phyloP scores from a whole-genome alignment of 2,113 vertebrate genomes.

The Malurus melanocephalus region DNA sequence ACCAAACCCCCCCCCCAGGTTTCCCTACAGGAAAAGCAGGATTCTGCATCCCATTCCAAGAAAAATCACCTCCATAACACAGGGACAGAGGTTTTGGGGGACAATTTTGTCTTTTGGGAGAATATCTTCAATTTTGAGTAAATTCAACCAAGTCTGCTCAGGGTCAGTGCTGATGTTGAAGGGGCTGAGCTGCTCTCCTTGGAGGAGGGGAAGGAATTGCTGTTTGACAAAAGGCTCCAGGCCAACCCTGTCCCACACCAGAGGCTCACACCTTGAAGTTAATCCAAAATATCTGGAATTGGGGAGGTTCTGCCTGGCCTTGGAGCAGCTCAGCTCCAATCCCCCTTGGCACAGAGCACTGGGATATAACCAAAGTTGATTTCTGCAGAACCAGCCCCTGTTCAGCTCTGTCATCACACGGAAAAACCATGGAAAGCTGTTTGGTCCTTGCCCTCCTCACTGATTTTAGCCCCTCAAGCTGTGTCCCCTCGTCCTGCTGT shows the following conservation, averaged over 20 bases:
- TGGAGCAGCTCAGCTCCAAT: background rate
- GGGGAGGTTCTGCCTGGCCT: background rate
- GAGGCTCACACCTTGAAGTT: rapidly evolving
- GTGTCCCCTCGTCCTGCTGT: background rate
- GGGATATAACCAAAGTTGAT: background rate
- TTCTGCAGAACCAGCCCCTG: background rate
- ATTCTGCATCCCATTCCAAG: background rate
- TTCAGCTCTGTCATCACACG: background rate
- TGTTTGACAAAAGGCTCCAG: background rate
- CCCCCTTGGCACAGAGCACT: background rate
- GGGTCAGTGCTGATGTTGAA: background rate
- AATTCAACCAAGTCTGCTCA: background rate
- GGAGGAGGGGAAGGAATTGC: background rate
- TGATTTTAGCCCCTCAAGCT: background rate
- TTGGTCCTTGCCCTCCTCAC: background rate
- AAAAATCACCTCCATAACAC: background rate
- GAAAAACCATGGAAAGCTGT: background rate
- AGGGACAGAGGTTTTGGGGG: background rate
- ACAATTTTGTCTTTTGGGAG: background rate
- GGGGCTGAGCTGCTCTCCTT: background rate
- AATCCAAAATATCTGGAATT: background rate
- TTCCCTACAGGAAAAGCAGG: background rate
- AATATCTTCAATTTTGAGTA: background rate
- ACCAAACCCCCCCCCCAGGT: rapidly evolving
- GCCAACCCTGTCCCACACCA: background rate